phyloP scores from a whole-genome alignment of 2,797 vertebrate genomes.

The Mus minutoides region DNA sequence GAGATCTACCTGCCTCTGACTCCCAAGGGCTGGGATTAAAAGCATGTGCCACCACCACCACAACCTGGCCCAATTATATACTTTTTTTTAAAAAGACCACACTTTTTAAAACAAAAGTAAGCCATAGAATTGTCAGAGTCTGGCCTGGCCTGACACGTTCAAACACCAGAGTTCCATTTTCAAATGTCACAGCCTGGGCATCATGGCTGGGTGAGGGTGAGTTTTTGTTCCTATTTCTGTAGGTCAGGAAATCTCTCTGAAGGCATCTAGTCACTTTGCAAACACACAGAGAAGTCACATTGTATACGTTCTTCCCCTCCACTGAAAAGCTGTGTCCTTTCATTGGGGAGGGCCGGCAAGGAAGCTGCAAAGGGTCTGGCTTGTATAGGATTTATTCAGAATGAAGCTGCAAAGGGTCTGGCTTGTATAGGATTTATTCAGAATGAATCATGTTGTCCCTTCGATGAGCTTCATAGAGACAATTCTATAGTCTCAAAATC shows the following conservation, averaged over 20 bases:
- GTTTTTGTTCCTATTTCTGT: background rate
- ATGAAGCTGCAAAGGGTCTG: constrained; percentile 29
- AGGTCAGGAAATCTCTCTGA: constrained; percentile 26
- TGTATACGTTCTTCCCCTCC: constrained; percentile 13
- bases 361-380: constrained; percentile 16
- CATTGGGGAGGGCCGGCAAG: background rate
- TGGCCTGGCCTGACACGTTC: background rate
- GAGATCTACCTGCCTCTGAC: background rate
- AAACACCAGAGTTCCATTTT: background rate
- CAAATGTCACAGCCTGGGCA: background rate
- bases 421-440: constrained; percentile 52
- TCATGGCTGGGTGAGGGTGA: background rate
- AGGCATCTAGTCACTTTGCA: background rate
- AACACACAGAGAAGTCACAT: background rate
- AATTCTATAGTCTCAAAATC: background rate
- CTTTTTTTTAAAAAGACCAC: constrained; percentile 37
- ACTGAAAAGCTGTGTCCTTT: background rate
- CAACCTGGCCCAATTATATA: background rate
- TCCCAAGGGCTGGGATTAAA: background rate
- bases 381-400: constrained; percentile 49
- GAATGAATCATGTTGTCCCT: constrained; percentile 36
- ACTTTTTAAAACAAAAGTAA: constrained; percentile 37
- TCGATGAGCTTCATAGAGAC: constrained; percentile 23
- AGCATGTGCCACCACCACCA: background rate
- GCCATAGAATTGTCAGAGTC: background rate